phyloP scores from a whole-genome alignment of 2,797 vertebrate species.

The Semaprochilodus insignis region DNA sequence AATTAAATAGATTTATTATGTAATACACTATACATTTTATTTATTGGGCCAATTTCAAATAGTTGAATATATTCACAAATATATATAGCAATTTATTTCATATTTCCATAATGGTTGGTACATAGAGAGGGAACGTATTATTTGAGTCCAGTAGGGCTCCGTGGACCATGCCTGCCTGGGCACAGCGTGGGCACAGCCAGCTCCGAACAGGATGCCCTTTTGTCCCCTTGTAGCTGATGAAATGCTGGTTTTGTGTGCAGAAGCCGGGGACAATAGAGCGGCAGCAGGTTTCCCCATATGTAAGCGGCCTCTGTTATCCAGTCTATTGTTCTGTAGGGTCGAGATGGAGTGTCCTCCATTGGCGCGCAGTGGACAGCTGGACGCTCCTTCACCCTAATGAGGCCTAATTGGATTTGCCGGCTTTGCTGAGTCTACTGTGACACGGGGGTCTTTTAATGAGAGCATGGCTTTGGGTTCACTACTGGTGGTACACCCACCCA shows the following conservation, averaged over 20 bases:
- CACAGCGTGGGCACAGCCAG: background rate
- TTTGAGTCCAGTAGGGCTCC: constrained; percentile 52
- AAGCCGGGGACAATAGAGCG: constrained; percentile 36
- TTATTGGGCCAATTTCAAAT: too few relatives aligned
- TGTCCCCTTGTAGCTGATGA: constrained; percentile 19
- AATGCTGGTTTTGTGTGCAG: constrained; percentile 17
- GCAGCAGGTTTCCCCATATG: constrained; percentile 38
- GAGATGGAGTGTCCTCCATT: constrained; percentile 28
- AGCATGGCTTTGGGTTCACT: constrained; percentile 59
- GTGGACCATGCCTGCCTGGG: constrained; percentile 20
- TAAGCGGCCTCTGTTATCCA: constrained; percentile 46
- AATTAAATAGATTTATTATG: too few relatives aligned
- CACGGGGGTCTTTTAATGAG: constrained; percentile 75
- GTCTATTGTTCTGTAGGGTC: constrained; percentile 52
- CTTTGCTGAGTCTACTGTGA: constrained; percentile 69
- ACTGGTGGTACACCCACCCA: constrained; percentile 3
- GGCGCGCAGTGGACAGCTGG: constrained; percentile 39
- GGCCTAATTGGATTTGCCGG: constrained; percentile 70
- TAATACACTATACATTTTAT: too few relatives aligned
- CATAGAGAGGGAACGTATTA: constrained; percentile 22
- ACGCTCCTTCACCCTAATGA: constrained; percentile 60
- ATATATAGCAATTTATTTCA: too few relatives aligned
- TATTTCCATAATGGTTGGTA: background rate
- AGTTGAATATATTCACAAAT: too few relatives aligned
- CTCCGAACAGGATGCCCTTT: background rate